These are phyloP conservation scores for Semaprochilodus insignis DNA, from an alignment of 2,797 vertebrate genomes.

Conservation along the genomic window DNA sequence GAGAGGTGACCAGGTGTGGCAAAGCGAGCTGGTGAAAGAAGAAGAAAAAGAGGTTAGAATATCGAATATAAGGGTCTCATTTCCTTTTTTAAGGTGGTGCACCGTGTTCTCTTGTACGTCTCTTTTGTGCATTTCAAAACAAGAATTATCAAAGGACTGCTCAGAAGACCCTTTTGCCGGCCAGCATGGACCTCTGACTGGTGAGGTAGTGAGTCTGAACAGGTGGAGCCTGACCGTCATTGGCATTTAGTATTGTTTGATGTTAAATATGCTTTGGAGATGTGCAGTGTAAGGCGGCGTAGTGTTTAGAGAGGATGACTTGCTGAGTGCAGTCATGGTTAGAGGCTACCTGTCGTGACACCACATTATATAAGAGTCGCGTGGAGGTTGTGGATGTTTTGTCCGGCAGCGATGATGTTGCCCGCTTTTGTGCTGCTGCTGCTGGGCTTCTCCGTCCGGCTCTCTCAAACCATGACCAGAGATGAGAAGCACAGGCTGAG, in stretches of 20 bases:
- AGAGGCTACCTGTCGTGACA: slow-evolving; percentile 44
- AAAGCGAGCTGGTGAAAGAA: not conserved
- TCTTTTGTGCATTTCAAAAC: no score
- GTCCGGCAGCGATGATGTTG: slow-evolving; percentile 61
- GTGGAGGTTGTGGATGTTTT: slow-evolving; percentile 47
- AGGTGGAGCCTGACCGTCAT: not conserved
- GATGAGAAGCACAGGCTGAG: slow-evolving; percentile 79
- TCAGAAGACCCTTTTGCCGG: not conserved
- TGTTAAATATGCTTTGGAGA: not conserved
- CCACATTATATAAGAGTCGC: slow-evolving; percentile 51
- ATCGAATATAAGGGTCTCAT: not conserved
- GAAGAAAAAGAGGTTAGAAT: no score
- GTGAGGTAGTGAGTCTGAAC: not conserved
- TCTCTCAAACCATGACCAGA: slow-evolving; percentile 71
- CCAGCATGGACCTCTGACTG: not conserved
- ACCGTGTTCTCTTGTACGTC: not conserved
- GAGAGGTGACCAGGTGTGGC: not conserved
- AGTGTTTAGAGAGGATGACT: not conserved
- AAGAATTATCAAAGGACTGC: not conserved
- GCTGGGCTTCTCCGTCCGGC: slow-evolving; percentile 64
- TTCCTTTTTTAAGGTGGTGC: not conserved
- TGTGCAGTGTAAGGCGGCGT: not conserved
- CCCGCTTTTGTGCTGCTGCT: slow-evolving; percentile 59
- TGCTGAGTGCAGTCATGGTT: slow-evolving; percentile 51
- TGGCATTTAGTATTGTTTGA: not conserved